Evolutionary conservation across 2,888 invertebrate species (phyloP), one percentile per base, ranked within the genome.

Genomic region (Drosophila picticornis): DNA sequence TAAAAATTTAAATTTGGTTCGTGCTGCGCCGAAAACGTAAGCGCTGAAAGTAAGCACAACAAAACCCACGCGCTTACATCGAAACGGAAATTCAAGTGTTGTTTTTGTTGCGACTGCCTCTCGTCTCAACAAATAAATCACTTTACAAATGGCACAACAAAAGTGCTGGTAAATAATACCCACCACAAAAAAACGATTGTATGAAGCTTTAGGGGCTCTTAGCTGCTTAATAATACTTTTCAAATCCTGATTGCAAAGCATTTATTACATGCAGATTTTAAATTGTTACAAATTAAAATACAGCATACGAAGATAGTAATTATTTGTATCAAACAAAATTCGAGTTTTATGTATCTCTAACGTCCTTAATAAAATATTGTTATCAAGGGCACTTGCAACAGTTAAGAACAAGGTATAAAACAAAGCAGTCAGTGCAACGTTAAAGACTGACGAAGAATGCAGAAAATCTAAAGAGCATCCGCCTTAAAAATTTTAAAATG

Each of bases 1-100:
- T 88, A 88, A 88, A 90, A 87, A 87, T 88, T 89, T 89, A 90
- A 90, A 88, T 87, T 90, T 78, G 43, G 64, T 83, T 73, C 73
- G 76, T 86, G 78, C 73, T 31, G 56, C 50, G 80, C 75, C 78
- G 84, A 80, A 80, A 81, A 67, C 69, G 68, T 66, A 78, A 77
- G 82, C 72, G 88, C 81, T 83, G 52, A 73, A 90, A 90, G 88
- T 90, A 84, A 80, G 75, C 66, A 63, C 52, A 77, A 63, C 32
- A 66, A 65, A 48, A 31, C 50, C 51, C 72, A 62, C 50, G 59
- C 52, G 70, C 58, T 38, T 40, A 29, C 25, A 31, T 25, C 57
- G 53, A 79, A 79, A 77, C 52, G 77, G 65, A 65, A 57, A 80
- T 71, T 67, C 61, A 64, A 63, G 38, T 57, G 58, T 57, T 65